phyloP scores from a whole-genome alignment of 2,797 vertebrate genomes.

The Leptatherina wallacei region DNA sequence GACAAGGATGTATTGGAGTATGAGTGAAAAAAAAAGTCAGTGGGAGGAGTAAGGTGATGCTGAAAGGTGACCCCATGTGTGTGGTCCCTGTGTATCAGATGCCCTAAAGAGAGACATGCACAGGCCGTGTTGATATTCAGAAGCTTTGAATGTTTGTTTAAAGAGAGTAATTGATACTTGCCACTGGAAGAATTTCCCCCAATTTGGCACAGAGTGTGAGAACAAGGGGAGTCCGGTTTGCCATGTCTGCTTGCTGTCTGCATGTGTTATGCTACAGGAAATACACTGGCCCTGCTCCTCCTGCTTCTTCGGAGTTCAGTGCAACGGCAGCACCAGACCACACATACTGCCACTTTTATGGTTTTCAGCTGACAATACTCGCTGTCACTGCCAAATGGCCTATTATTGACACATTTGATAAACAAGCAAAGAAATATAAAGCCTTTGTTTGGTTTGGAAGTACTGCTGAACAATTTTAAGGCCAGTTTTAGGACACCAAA shows the following conservation, averaged over 20 bases:
- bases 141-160: constrained; percentile 76
- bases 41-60: constrained; percentile 56
- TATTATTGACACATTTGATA: constrained; percentile 74
- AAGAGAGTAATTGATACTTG: constrained; percentile 82
- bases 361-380: constrained; percentile 70
- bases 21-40: constrained; percentile 21
- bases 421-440: constrained; percentile 72
- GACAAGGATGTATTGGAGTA: background rate
- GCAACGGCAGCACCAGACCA: constrained; percentile 86
- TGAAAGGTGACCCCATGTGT: constrained; percentile 72
- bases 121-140: constrained; percentile 73
- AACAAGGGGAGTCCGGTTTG: constrained; percentile 78
- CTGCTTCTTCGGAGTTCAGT: constrained; percentile 62
- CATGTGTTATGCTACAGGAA: constrained; percentile 77
- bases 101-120: constrained; percentile 63
- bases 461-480: constrained; percentile 51
- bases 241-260: constrained; percentile 78
- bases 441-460: constrained; percentile 70
- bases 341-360: constrained; percentile 83
- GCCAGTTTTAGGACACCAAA: constrained; percentile 46
- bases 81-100: constrained; percentile 76
- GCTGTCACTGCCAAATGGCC: constrained; percentile 69
- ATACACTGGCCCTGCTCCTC: constrained; percentile 62
- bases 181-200: constrained; percentile 77
- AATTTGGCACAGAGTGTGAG: constrained; percentile 79